Conservation (phyloP, 1,140 invertebrate genomes). For the Odontomachus brunneus region DNA sequence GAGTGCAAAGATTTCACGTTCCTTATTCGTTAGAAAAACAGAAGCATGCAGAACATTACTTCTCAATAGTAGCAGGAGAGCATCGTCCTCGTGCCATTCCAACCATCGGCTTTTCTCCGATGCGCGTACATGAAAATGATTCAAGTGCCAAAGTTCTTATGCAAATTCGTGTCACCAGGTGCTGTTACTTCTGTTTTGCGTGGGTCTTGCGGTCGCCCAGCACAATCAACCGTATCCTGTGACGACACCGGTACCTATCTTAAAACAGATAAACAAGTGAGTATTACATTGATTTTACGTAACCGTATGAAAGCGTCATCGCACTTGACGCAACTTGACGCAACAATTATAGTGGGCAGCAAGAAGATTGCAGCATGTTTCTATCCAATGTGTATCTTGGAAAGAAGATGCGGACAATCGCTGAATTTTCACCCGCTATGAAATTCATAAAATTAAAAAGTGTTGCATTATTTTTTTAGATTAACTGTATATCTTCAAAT, state of each 20-base stretch:
- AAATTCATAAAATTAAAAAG: too few relatives aligned
- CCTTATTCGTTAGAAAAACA: not conserved
- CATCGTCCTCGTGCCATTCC: constrained; percentile 8
- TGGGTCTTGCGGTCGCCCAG: constrained; percentile 75
- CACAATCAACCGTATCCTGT: constrained; percentile 79
- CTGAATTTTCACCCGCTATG: too few relatives aligned
- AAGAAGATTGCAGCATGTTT: too few relatives aligned
- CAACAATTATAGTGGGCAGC: not conserved
- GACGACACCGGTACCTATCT: constrained; percentile 91
- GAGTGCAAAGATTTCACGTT: constrained; percentile 10
- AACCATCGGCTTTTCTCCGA: constrained; percentile 18
- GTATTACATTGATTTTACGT: constrained; percentile 54
- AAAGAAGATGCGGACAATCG: too few relatives aligned
- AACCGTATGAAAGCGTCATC: constrained; percentile 5
- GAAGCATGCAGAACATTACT: not conserved
- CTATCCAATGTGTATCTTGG: too few relatives aligned
- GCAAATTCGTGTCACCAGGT: constrained; percentile 73
- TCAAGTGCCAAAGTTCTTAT: constrained; percentile 55
- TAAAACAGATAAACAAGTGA: constrained; percentile 93
- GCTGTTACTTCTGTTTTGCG: constrained; percentile 72
- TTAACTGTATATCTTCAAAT: not conserved
- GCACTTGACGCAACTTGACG: too few relatives aligned
- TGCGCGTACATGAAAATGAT: constrained; percentile 59
- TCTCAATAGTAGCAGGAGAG: not conserved
- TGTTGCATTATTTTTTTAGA: too few relatives aligned